Percentiles rank a stretch among this genome's conserved stretches.
Evolutionary conservation across 1,140 invertebrate genomes (phyloP).

Genomic region (Drosophila busckii): DNA sequence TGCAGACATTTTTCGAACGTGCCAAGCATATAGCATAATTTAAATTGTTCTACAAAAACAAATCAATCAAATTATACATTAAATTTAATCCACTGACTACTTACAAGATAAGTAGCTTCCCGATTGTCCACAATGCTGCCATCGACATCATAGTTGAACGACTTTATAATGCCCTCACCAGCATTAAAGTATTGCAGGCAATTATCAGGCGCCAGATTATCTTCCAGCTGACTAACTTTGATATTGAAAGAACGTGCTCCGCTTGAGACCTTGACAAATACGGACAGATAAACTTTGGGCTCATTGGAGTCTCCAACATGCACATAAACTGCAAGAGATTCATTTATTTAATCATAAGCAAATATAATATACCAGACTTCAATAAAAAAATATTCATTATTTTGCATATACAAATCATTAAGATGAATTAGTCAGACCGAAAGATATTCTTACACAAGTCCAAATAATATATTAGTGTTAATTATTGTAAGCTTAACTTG

Average conservation of each 20-base stretch:
- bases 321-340: constrained; percentile 83
- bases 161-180: constrained; percentile 82
- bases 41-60: constrained; percentile 84
- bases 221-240: constrained; percentile 82
- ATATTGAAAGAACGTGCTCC: constrained; percentile 83
- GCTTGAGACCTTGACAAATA: constrained; percentile 82
- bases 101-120: constrained; percentile 81
- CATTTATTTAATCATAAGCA: no score
- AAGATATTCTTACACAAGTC: no score
- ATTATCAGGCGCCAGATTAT: constrained; percentile 80
- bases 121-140: constrained; percentile 80
- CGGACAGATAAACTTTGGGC: constrained; percentile 83
- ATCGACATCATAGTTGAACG: constrained; percentile 85
- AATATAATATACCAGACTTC: no score
- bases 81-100: constrained; percentile 2
- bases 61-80: background rate
- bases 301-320: constrained; percentile 82
- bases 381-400: no score
- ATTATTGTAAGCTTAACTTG: no score
- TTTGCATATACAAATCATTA: no score
- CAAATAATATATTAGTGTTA: no score
- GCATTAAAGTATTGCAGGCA: constrained; percentile 86
- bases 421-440: no score
- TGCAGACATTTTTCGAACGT: constrained; percentile 83
- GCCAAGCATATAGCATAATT: constrained; percentile 89